phyloP scores from a whole-genome alignment of 2,888 invertebrate species.

The Drosophila gaucha region DNA sequence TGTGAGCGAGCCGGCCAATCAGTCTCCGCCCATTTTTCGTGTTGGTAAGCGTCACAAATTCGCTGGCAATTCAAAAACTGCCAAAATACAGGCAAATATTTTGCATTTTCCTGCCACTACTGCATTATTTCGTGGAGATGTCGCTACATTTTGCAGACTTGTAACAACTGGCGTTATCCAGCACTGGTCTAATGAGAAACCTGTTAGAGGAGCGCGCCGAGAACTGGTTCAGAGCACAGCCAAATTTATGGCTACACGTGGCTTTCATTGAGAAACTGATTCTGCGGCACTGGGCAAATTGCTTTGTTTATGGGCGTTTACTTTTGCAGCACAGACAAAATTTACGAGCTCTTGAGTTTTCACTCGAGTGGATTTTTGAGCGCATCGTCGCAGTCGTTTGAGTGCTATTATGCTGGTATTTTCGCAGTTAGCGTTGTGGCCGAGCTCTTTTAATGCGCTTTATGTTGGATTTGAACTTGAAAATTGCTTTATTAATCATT shows the following conservation, averaged over 20 bases:
- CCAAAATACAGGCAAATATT: slow-evolving; percentile 36
- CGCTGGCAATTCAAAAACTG: slow-evolving; percentile 42
- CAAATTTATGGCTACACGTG: slow-evolving; percentile 79
- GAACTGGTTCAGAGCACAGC: slow-evolving; percentile 61
- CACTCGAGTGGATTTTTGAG: slow-evolving; percentile 46
- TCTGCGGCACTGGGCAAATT: slow-evolving; percentile 62
- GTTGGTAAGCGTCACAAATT: slow-evolving; percentile 54
- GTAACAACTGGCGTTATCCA: slow-evolving; percentile 32
- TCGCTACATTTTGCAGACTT: slow-evolving; percentile 13
- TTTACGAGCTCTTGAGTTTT: slow-evolving; percentile 70
- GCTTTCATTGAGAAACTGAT: slow-evolving; percentile 76
- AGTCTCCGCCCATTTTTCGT: slow-evolving; percentile 82
- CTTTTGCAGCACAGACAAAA: slow-evolving; percentile 67
- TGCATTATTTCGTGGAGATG: slow-evolving; percentile 12
- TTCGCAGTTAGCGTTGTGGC: slow-evolving; percentile 6
- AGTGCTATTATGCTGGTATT: slow-evolving; percentile 17
- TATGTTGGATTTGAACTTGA: slow-evolving; percentile 74
- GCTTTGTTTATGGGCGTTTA: slow-evolving; percentile 84
- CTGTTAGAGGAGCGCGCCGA: slow-evolving; percentile 68
- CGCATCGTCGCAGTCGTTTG: slow-evolving; percentile 12
- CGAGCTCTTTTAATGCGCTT: slow-evolving; percentile 36
- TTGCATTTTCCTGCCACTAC: slow-evolving; percentile 11
- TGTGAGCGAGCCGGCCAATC: slow-evolving; percentile 59
- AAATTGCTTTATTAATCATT: slow-evolving; percentile 79
- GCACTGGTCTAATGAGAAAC: slow-evolving; percentile 77